These are phyloP conservation scores for Apocheima hispidaria DNA, from an alignment of 2,888 invertebrate species.

Conservation along the genomic window DNA sequence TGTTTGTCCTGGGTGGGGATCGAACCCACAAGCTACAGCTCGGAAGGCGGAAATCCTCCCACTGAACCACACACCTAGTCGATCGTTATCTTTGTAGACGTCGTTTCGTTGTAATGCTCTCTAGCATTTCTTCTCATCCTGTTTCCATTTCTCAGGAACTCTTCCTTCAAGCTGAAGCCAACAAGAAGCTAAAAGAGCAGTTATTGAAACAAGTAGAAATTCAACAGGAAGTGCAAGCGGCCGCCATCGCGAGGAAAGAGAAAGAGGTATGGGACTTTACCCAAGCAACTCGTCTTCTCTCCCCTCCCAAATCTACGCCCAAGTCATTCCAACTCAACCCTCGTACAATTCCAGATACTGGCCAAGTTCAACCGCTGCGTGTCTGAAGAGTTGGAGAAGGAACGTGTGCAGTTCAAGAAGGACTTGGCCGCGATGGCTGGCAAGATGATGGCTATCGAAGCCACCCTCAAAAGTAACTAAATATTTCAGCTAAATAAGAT, in stretches of 20 bases:
- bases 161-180: conserved; percentile 88
- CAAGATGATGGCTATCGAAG: conserved; percentile 91
- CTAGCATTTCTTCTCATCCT: not conserved
- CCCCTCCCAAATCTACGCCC: not conserved
- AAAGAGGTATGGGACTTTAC: conserved; percentile 73
- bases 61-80: too few species aligned
- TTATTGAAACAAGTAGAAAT: conserved; percentile 94
- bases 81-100: too few species aligned
- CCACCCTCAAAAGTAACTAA: conserved; percentile 89
- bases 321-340: not conserved
- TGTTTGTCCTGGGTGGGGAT: too few species aligned
- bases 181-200: conserved; percentile 91
- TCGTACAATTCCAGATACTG: conserved; percentile 58
- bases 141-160: conserved; percentile 81
- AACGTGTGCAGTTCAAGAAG: conserved; percentile 89
- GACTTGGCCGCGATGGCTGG: conserved; percentile 92
- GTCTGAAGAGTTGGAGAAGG: conserved; percentile 89
- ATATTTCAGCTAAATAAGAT: conserved; percentile 1
- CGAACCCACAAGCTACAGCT: too few species aligned
- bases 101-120: too few species aligned
- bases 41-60: too few species aligned
- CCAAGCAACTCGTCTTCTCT: not conserved
- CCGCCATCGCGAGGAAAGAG: conserved; percentile 88
- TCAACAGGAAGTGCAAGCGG: conserved; percentile 92
- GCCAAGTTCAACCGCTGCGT: conserved; percentile 63